Percentiles rank a stretch among this genome's conserved stretches.
Conservation (phyloP, 2,113 vertebrate genomes). For the Natator depressus region DNA sequence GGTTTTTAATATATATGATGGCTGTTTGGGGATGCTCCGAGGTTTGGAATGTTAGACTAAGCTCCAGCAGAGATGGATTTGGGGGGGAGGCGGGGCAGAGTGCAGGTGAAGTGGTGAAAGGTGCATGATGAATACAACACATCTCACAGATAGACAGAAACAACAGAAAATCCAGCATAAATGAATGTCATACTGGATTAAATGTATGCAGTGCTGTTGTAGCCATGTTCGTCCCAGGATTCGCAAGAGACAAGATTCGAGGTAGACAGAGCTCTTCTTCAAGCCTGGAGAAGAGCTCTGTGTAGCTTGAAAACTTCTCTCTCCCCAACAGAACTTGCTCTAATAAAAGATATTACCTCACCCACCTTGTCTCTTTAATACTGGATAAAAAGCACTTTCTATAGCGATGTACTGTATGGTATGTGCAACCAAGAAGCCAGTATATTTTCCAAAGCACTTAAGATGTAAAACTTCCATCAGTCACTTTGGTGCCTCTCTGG, state of each 20-base stretch:
- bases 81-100: not conserved
- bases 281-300: not conserved
- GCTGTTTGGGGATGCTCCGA: not conserved
- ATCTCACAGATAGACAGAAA: not conserved
- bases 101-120: not conserved
- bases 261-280: no score
- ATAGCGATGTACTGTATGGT: constrained; percentile 22
- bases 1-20: not conserved
- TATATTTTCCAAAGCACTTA: constrained; percentile 22
- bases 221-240: not conserved
- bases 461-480: not conserved
- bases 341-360: not conserved
- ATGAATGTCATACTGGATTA: not conserved
- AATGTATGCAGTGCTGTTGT: not conserved
- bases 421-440: constrained; percentile 32
- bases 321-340: not conserved
- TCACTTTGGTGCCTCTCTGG: not conserved
- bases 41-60: not conserved
- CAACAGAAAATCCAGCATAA: not conserved
- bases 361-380: not conserved
- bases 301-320: not conserved
- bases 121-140: not conserved
- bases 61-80: not conserved
- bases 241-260: not conserved
- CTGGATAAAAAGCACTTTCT: constrained; percentile 34